These are phyloP conservation scores for Caenorhabditis sp. DNA, from an alignment of 2,888 invertebrate species.

Conservation along the genomic window DNA sequence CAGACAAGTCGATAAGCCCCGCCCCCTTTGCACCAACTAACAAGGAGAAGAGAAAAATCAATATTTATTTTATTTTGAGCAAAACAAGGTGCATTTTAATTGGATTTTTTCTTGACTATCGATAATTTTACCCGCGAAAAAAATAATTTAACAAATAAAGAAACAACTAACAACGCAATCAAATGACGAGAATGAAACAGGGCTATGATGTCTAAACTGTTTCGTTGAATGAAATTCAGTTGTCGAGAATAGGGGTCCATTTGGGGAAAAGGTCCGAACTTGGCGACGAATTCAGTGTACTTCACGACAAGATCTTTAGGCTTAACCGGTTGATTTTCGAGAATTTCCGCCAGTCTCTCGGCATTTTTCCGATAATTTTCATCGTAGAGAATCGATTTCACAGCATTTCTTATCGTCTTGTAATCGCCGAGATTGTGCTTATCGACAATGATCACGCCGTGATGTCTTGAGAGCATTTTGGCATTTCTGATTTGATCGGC, in stretches of 20 bases:
- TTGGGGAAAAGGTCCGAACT: constrained; percentile 26
- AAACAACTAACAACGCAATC: not conserved
- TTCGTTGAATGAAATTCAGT: constrained; percentile 16
- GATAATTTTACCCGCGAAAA: not conserved
- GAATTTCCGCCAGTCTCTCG: constrained; percentile 12
- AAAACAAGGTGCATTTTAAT: too few relatives aligned
- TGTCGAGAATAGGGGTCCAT: constrained; percentile 17
- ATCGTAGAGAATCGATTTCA: constrained; percentile 15
- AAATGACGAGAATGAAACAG: not conserved
- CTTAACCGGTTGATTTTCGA: constrained; percentile 16
- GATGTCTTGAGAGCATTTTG: constrained; percentile 34
- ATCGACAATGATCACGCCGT: constrained; percentile 17
- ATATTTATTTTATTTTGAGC: too few relatives aligned
- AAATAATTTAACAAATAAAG: not conserved
- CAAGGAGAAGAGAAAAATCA: too few relatives aligned
- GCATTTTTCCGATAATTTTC: constrained; percentile 11
- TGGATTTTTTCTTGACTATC: too few relatives aligned
- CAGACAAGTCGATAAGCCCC: too few relatives aligned
- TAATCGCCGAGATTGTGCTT: constrained; percentile 23
- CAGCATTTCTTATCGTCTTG: constrained; percentile 10
- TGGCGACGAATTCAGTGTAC: constrained; percentile 30
- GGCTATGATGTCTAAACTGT: constrained; percentile 12
- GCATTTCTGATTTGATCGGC: constrained; percentile 45
- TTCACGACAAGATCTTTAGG: constrained; percentile 21
- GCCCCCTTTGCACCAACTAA: too few relatives aligned